Evolutionary conservation across 2,888 invertebrate genomes (phyloP).

Genomic region (Melanostoma mellinum): DNA sequence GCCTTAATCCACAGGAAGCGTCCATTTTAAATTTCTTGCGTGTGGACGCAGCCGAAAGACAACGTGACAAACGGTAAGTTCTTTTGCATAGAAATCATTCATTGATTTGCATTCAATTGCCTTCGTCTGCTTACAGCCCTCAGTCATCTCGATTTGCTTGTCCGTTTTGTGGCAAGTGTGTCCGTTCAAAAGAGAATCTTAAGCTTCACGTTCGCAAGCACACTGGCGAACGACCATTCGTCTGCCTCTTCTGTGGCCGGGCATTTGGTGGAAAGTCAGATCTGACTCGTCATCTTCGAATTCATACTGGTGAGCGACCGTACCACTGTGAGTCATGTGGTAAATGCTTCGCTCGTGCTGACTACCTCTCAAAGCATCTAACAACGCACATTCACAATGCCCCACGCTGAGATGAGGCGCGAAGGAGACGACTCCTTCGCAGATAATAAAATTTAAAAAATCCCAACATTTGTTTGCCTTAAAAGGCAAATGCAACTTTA

Average conservation of each 20-base stretch:
- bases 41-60: slow-evolving; percentile 84
- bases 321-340: slow-evolving; percentile 96
- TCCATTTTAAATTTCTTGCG: slow-evolving; percentile 87
- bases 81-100: background rate
- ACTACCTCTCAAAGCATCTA: slow-evolving; percentile 94
- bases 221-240: slow-evolving; percentile 94
- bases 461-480: slow-evolving; percentile 16
- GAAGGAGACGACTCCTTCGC: slow-evolving; percentile 83
- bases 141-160: slow-evolving; percentile 88
- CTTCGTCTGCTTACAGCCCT: slow-evolving; percentile 74
- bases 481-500: slow-evolving; percentile 14
- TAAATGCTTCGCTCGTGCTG: slow-evolving; percentile 94
- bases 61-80: slow-evolving; percentile 85
- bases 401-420: slow-evolving; percentile 83
- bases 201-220: slow-evolving; percentile 94
- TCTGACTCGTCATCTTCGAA: slow-evolving; percentile 92
- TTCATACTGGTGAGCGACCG: slow-evolving; percentile 94
- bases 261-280: slow-evolving; percentile 95
- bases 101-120: background rate
- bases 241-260: slow-evolving; percentile 93
- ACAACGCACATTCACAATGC: slow-evolving; percentile 94
- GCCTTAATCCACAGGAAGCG: slow-evolving; percentile 83
- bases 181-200: slow-evolving; percentile 93
- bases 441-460: slow-evolving; percentile 78
- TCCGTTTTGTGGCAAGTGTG: slow-evolving; percentile 94